A percentile compares a stretch with the other conserved stretches of the same genome.
Conservation (phyloP, 1,140 invertebrate species). For the Achatina immaculata region DNA sequence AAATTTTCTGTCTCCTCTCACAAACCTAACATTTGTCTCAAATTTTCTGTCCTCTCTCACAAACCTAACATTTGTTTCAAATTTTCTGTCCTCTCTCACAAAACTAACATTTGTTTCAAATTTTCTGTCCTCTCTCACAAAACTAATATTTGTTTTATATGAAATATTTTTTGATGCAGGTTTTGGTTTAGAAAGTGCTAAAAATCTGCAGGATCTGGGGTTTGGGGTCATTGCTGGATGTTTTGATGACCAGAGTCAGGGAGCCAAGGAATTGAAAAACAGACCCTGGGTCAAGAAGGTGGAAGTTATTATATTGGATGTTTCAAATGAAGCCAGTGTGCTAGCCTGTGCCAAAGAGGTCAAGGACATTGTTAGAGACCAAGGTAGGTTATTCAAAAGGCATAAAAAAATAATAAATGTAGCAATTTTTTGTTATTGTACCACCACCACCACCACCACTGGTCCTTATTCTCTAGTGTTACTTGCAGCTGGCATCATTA, state of each 20-base stretch:
- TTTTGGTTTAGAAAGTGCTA: constrained; percentile 32
- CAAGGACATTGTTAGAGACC: constrained; percentile 38
- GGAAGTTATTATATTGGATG: constrained; percentile 52
- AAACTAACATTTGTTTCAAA: no score
- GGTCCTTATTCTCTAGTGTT: no score
- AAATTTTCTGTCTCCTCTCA: no score
- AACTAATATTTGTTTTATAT: neutral
- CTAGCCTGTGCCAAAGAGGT: constrained; percentile 43
- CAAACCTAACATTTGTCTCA: no score
- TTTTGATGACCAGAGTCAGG: constrained; percentile 31
- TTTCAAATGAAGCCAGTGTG: constrained; percentile 49
- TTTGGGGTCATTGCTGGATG: constrained; percentile 35
- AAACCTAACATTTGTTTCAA: no score
- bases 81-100: no score
- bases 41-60: no score
- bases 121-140: no score
- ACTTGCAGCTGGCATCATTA: no score
- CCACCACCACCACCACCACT: no score
- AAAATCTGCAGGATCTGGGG: constrained; percentile 24
- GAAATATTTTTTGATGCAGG: constrained; percentile 22
- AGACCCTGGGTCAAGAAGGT: constrained; percentile 35
- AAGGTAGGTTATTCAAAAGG: constrained; percentile 41
- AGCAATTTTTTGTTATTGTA: no score
- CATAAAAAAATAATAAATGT: no score
- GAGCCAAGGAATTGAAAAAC: constrained; percentile 14